Conservation (phyloP, 2,888 invertebrate species). For the Acronicta aceris region DNA sequence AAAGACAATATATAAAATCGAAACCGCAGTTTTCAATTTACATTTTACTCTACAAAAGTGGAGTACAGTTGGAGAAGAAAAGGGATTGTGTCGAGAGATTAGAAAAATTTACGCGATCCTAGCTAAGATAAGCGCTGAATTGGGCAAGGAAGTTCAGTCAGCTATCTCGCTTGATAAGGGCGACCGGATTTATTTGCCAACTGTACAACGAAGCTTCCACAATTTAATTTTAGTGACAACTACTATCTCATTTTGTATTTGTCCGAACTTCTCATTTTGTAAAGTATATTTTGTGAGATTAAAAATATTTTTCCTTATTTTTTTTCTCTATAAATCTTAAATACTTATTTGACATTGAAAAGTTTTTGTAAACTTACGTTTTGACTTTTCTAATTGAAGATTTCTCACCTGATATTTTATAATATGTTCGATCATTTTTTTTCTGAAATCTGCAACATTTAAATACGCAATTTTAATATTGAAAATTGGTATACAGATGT, state of each 20-base stretch:
- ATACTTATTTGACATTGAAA: slow-evolving; percentile 22
- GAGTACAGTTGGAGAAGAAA: slow-evolving; percentile 50
- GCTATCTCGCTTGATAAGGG: slow-evolving; percentile 76
- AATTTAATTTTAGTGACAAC: slow-evolving; percentile 60
- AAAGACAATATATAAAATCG: slow-evolving; percentile 15
- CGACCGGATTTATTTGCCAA: slow-evolving; percentile 66
- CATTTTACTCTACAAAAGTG: slow-evolving; percentile 44
- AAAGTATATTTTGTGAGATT: slow-evolving; percentile 30
- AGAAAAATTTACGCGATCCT: slow-evolving; percentile 81
- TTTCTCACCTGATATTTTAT: too few species aligned
- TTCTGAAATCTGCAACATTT: too few species aligned
- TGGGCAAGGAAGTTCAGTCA: slow-evolving; percentile 70
- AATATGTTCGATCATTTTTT: too few species aligned
- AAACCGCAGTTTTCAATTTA: slow-evolving; percentile 57
- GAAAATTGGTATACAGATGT: too few species aligned
- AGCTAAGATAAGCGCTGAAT: slow-evolving; percentile 67
- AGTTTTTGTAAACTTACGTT: slow-evolving; percentile 2
- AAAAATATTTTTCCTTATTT: slow-evolving; percentile 36
- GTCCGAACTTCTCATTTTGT: slow-evolving; percentile 29
- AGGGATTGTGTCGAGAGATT: slow-evolving; percentile 70
- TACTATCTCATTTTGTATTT: slow-evolving; percentile 40
- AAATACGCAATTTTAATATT: too few species aligned
- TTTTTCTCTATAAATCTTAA: slow-evolving; percentile 27
- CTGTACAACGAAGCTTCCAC: slow-evolving; percentile 47
- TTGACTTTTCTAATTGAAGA: too few species aligned